A percentile compares a stretch with the other conserved stretches of the same genome.
Conservation (phyloP, 2,797 vertebrate genomes). For the Enteromius treurensis region DNA sequence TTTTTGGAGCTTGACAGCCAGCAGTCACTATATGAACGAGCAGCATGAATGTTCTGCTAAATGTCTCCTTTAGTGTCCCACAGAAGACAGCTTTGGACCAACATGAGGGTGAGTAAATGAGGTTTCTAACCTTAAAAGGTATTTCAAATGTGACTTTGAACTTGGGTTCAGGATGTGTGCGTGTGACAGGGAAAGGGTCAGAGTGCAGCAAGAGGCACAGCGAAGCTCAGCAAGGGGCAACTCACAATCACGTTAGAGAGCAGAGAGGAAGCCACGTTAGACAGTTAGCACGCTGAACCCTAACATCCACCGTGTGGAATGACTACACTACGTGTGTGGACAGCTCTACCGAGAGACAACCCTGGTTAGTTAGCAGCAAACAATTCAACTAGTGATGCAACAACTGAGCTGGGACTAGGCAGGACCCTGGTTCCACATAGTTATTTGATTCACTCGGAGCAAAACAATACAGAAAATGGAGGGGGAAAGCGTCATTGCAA, state of each 20-base stretch:
- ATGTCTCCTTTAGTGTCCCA: not conserved
- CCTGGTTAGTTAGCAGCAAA: conserved; percentile 34
- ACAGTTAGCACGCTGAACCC: conserved; percentile 52
- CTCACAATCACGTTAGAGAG: conserved; percentile 69
- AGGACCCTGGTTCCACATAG: conserved; percentile 58
- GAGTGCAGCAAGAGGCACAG: conserved; percentile 66
- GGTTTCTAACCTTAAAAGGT: conserved; percentile 1
- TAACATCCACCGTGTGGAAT: not conserved
- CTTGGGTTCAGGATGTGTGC: conserved; percentile 45
- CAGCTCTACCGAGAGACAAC: not conserved
- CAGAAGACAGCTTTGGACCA: not conserved
- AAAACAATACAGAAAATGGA: not conserved
- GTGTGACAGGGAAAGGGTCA: conserved; percentile 60
- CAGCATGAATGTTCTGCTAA: not conserved
- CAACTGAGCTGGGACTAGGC: conserved; percentile 48
- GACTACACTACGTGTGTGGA: not conserved
- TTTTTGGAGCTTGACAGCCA: conserved; percentile 24
- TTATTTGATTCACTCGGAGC: conserved; percentile 8
- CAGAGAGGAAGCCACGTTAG: conserved; percentile 58
- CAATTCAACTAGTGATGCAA: conserved; percentile 35
- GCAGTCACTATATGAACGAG: not conserved
- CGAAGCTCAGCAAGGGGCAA: conserved; percentile 73
- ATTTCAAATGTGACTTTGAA: conserved; percentile 59
- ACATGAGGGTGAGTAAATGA: not conserved
- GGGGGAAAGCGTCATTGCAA: not conserved